Evolutionary conservation across 2,113 vertebrate species (phyloP).

Genomic region (Amphiprion ocellaris): DNA sequence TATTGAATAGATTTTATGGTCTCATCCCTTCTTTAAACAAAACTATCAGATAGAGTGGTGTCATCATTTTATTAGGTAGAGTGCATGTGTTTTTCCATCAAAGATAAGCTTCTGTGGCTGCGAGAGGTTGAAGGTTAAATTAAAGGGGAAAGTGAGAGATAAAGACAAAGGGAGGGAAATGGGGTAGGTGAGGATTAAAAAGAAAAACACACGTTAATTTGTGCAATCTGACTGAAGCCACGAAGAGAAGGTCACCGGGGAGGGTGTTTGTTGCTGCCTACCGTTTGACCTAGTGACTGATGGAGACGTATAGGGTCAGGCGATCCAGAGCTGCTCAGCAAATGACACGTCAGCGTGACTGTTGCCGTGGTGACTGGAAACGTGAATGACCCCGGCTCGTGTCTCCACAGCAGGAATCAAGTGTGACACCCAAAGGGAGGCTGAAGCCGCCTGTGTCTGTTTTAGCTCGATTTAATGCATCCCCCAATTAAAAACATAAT

Average conservation of each 20-base stretch:
- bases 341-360: conserved; percentile 47
- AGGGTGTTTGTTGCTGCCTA: conserved; percentile 66
- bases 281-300: conserved; percentile 65
- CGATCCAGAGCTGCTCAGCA: conserved; percentile 28
- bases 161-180: conserved; percentile 23
- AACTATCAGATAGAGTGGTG: conserved; percentile 38
- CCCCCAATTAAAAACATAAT: not conserved
- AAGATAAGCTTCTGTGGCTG: conserved; percentile 16
- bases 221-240: conserved; percentile 68
- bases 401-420: conserved; percentile 30
- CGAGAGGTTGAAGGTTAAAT: conserved; percentile 35
- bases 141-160: conserved; percentile 14
- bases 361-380: conserved; percentile 73
- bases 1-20: conserved; percentile 4
- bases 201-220: conserved; percentile 55
- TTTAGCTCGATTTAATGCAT: conserved; percentile 1
- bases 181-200: not conserved
- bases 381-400: conserved; percentile 49
- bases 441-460: not conserved
- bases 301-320: conserved; percentile 20
- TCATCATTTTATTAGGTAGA: conserved; percentile 34
- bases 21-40: conserved; percentile 20
- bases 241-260: conserved; percentile 63
- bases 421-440: conserved; percentile 6
- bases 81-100: conserved; percentile 34